A percentile compares a stretch with the other conserved stretches of the same genome.
Evolutionary conservation across 2,113 vertebrate genomes (phyloP).

Genomic region (Zosterops japonicus): DNA sequence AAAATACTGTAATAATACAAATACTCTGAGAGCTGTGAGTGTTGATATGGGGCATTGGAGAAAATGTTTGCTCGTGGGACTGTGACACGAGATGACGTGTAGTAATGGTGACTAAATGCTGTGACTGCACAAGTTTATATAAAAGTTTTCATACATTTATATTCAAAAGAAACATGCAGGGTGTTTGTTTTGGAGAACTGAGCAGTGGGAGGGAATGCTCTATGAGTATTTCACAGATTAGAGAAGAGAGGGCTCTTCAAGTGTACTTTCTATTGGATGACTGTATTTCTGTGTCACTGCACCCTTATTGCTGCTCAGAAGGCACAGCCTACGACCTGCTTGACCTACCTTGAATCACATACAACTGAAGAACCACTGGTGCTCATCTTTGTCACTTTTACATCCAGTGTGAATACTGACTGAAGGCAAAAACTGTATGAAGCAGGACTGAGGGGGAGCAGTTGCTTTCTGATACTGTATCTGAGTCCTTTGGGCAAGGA

Average conservation of each 20-base stretch:
- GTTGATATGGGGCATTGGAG: neutral
- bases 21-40: neutral
- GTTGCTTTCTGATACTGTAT: neutral
- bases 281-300: neutral
- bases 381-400: neutral
- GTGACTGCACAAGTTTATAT: neutral
- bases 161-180: neutral
- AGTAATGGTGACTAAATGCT: neutral
- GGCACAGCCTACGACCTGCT: neutral
- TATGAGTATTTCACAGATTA: neutral
- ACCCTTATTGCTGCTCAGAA: neutral
- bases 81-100: fast-evolving
- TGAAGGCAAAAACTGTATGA: neutral
- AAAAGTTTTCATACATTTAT: neutral
- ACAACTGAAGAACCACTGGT: neutral
- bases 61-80: neutral
- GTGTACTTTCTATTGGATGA: neutral
- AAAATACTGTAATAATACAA: neutral
- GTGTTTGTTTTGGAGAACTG: neutral
- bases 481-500: neutral
- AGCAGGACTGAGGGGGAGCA: neutral
- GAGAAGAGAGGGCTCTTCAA: neutral
- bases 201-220: neutral
- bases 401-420: neutral
- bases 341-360: neutral